These are phyloP conservation scores for Catamblyrhynchus diadema DNA, from an alignment of 2,797 vertebrate species.

Conservation along the genomic window DNA sequence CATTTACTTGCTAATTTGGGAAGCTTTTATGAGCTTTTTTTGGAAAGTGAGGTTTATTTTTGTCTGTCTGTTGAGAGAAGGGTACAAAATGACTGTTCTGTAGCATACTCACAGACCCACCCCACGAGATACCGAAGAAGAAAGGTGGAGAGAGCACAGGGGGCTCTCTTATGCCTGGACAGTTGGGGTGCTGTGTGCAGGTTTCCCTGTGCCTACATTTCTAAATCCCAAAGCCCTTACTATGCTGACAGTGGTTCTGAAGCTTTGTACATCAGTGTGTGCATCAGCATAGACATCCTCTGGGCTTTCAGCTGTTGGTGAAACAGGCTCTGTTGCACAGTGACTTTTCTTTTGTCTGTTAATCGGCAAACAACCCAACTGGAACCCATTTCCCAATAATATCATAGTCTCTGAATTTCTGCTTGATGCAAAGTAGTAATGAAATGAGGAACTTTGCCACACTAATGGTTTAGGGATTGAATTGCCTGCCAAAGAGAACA, in stretches of 20 bases:
- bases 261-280: background rate
- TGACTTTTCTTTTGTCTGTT: background rate
- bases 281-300: background rate
- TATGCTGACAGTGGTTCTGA: background rate
- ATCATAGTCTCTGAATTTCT: background rate
- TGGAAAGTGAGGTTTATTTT: conserved; percentile 42
- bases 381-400: background rate
- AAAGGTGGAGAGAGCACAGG: background rate
- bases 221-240: background rate
- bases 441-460: background rate
- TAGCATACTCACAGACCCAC: background rate
- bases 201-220: background rate
- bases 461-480: conserved; percentile 9
- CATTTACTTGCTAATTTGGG: conserved; percentile 52
- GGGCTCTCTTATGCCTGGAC: background rate
- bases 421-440: conserved; percentile 4
- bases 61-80: background rate
- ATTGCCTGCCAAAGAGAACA: conserved; percentile 35
- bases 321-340: background rate
- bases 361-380: background rate
- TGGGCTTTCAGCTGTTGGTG: background rate
- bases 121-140: background rate
- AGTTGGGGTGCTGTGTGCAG: background rate
- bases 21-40: conserved; percentile 57
- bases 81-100: background rate